Evolutionary conservation across 2,797 vertebrate species (phyloP).

Genomic region (Graptemys geographica): DNA sequence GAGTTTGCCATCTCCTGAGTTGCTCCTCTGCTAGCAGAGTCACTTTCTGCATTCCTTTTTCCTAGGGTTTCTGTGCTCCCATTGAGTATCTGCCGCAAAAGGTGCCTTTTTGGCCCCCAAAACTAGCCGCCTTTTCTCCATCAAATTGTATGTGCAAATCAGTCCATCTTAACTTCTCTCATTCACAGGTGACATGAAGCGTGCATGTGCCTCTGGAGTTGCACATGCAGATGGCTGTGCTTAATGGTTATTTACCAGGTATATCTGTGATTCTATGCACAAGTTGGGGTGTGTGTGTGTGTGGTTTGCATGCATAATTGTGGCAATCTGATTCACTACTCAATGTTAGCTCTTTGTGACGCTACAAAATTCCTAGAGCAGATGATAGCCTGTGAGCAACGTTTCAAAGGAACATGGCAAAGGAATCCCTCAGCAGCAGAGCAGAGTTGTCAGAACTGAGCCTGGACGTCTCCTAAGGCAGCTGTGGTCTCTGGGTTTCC

Average conservation of each 20-base stretch:
- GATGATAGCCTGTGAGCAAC: fast-evolving
- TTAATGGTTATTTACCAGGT: not conserved
- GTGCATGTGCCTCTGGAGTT: not conserved
- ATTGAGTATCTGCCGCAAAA: not conserved
- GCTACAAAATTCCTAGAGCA: fast-evolving
- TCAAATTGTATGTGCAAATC: no score
- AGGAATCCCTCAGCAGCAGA: not conserved
- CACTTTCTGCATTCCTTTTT: not conserved
- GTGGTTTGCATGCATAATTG: not conserved
- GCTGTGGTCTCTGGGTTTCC: not conserved
- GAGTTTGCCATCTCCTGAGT: no score
- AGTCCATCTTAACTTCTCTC: no score
- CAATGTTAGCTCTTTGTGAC: fast-evolving
- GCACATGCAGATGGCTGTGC: not conserved
- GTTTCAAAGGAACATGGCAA: not conserved
- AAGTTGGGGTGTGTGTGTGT: no score
- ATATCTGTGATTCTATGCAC: not conserved
- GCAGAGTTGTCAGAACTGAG: not conserved
- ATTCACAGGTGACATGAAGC: not conserved
- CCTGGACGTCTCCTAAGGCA: not conserved
- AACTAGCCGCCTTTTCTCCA: no score
- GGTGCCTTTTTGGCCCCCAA: not conserved
- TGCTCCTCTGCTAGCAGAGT: not conserved
- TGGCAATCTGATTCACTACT: fast-evolving
- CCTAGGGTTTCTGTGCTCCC: not conserved